Evolutionary conservation across 2,113 vertebrate genomes (phyloP).

Genomic region (Jacana jacana): DNA sequence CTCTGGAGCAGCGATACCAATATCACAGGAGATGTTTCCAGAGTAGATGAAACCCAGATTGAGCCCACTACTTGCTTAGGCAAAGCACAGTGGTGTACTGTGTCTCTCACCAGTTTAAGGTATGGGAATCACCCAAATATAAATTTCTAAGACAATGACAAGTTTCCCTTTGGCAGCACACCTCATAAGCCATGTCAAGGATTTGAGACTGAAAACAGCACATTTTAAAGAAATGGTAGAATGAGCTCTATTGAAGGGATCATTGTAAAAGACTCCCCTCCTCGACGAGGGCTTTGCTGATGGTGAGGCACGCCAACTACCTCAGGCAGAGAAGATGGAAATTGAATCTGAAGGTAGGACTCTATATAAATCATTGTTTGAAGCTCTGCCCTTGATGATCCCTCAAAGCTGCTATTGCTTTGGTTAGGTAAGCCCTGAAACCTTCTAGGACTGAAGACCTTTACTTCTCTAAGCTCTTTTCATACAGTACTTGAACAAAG

Average conservation of each 20-base stretch:
- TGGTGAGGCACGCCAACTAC: background rate
- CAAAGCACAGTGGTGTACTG: background rate
- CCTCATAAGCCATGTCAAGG: background rate
- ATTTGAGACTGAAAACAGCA: background rate
- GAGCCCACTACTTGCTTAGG: accelerated
- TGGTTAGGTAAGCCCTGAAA: constrained; percentile 13
- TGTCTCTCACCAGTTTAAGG: background rate
- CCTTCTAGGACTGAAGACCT: constrained; percentile 1
- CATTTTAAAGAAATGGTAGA: background rate
- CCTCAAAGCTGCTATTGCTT: background rate
- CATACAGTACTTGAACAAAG: background rate
- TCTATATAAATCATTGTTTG: background rate
- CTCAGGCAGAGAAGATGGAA: background rate
- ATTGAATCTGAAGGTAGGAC: background rate
- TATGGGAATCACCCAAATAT: background rate
- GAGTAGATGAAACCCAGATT: background rate
- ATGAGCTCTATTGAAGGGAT: background rate
- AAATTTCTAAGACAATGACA: background rate
- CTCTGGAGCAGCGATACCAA: background rate
- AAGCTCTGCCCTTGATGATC: constrained; percentile 3
- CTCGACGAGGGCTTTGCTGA: background rate
- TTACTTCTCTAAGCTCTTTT: constrained; percentile 1
- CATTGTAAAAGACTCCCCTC: background rate
- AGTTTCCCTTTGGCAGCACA: background rate
- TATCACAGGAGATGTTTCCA: background rate